Evolutionary conservation across 2,797 vertebrate species (phyloP), one percentile per base, ranked within the genome.

Genomic region (Acrossocheilus wenchowensis): DNA sequence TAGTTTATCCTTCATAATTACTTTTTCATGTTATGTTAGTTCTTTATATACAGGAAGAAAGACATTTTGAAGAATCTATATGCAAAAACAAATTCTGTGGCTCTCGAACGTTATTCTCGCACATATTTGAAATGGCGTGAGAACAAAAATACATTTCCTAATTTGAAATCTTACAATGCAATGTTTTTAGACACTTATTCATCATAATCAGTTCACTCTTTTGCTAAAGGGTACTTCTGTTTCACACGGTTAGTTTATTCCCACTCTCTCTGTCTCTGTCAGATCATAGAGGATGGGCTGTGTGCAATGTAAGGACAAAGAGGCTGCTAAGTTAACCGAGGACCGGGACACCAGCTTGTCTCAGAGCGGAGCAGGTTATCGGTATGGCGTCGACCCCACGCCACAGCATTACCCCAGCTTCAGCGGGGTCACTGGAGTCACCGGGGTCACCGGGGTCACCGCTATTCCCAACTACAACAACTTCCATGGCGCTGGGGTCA

Each of bases 221-320:
- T 48, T 17, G 7, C 72, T 30, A 19, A 17, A 9, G 14, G n/a
- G 14, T 19, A 30, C 0, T 74, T 30, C 3, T 48, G 21, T 23
- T 41, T 71, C 9, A 71, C 19, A 41, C 30, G 2, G n/a, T 2
- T 50, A 54, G 19, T 39, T 66, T 43, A 64, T 80, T 34, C 26
- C 26, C 34, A 34, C 8, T 50, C 6, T 36, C 83, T 50, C 19
- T 87, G 34, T 52, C 4, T 86, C 74, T 36, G 39, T 43, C 93
- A 97, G 97, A 96, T 94, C 95, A 94, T 97, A 97, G 97, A 99
- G 96, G 97, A 99, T 99, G 98, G 98, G 98, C 97, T 99, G 98
- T 97, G 97, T 97, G 96, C 98, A 99, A 98, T 99, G 97, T 96
- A 99, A 98, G 97, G 97, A 99, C 91, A 98, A 99, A 96, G 97